These are phyloP conservation scores for Falcaria lacertinaria DNA, from an alignment of 2,888 invertebrate genomes.

Conservation along the genomic window DNA sequence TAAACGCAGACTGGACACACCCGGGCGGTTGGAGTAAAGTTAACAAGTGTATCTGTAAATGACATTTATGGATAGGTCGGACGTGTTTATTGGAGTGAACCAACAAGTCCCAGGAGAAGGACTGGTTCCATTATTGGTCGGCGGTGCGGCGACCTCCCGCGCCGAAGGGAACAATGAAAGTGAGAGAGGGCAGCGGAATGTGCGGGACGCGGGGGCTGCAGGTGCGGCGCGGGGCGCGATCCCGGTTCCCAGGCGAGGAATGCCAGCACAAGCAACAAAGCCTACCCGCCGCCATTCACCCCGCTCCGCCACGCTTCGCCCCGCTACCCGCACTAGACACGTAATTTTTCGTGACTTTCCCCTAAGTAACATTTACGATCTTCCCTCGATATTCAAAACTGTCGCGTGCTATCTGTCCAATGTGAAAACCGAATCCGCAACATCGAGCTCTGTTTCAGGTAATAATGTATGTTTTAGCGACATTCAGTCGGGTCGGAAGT, in stretches of 20 bases:
- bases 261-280: slow-evolving; percentile 77
- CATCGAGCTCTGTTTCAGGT: slow-evolving; percentile 30
- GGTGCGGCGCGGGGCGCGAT: slow-evolving; percentile 45
- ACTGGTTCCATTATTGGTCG: slow-evolving; percentile 69
- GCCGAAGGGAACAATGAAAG: slow-evolving; percentile 76
- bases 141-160: slow-evolving; percentile 72
- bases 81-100: slow-evolving; percentile 65
- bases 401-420: slow-evolving; percentile 22
- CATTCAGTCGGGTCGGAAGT: neutral
- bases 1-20: slow-evolving; percentile 10
- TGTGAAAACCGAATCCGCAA: slow-evolving; percentile 43
- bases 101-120: slow-evolving; percentile 54
- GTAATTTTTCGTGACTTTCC: slow-evolving; percentile 69
- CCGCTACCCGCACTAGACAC: slow-evolving; percentile 51
- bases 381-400: slow-evolving; percentile 22
- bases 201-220: slow-evolving; percentile 44
- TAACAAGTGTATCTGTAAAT: slow-evolving; percentile 60
- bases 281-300: slow-evolving; percentile 74
- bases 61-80: slow-evolving; percentile 60
- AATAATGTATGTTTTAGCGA: slow-evolving; percentile 23
- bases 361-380: slow-evolving; percentile 53
- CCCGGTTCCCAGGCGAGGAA: slow-evolving; percentile 79
- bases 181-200: slow-evolving; percentile 77
- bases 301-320: slow-evolving; percentile 36
- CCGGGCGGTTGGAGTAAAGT: slow-evolving; percentile 18